Base-by-base conservation (phyloP, 2,797 vertebrate species). In the Gouania willdenowi region DNA sequence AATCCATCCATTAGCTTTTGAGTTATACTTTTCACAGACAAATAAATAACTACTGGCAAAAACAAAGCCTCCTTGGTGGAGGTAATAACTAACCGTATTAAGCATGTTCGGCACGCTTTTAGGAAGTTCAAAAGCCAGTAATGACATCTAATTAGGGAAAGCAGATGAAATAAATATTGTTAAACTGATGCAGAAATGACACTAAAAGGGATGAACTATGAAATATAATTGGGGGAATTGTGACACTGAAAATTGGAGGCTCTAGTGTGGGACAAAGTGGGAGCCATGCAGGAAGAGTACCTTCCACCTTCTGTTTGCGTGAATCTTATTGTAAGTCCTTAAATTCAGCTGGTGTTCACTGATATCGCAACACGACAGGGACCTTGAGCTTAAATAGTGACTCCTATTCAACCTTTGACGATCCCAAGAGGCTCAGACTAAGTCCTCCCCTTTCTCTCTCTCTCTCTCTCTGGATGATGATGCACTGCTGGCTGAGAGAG, bases 391-490 rank as follows among this genome's bases (percentile, higher is more conserved):
- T 55, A 54, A 46, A 75, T 47, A 28, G 34, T 1, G n/a, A 43
- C 35, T 41, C 40, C 36, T 47, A 52, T 63, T 77, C 43, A 71
- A 59, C 71, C 26, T 60, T 37, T 47, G 47, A 72, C 66, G 43
- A 62, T 60, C 48, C 56, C 4, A 38, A 19, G 38, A 13, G 15
- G 51, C 45, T 73, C 56, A 60, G 9, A 4, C 29, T 58, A 39
- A 58, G 38, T 56, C 51, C 21, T 51, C 1, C 1, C 4, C 20
- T 47, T 69, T 60, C 51, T 47, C 57, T 52, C 41, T n/a, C n/a
- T n/a, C 45, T 23, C 45, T 4, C 24, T 11, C 27, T 46, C 10
- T 21, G 32, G 24, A 47, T 41, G 62, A 30, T 35, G 55, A 66
- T 66, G 54, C 30, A 44, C 46, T 16, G 2, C 2, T 14, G 14